Evolutionary conservation across 1,140 invertebrate species (phyloP), one percentile per base, ranked within the genome.

Genomic region (Nautilus pompilius): DNA sequence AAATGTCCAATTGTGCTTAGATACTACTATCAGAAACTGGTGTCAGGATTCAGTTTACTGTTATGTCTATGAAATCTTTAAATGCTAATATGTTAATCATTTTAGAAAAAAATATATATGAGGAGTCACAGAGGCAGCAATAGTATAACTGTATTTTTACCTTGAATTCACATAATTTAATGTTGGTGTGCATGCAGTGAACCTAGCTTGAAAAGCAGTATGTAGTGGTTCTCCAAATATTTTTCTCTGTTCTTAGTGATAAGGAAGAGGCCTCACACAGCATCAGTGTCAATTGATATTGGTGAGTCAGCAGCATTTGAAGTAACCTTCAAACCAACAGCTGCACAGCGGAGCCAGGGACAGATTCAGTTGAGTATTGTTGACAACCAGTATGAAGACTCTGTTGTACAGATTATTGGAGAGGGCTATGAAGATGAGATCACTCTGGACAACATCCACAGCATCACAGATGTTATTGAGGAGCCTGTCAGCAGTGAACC

Each of bases 381-480:
- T 26, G 77, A 83, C 66, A 83, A 83, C 65, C 80, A 82, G 76
- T 83, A 82, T 67, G 82, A 83, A 51, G 80, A 82, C 51, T 77
- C 76, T 6, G 65, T 82, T 6, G 70, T 83, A 17, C 80, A 82
- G 70, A 60, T 82, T 53, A 76, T 83, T 6, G 82, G 80, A 0
- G 81, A 82, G 59, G 80, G 81, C n/a, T 83, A 83, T 59, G 69
- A 77, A 49, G 81, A 83, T 65, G 80, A 82, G 57, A 77, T 83
- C 53, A 80, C 80, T 6, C 67, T 83, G 15, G 79, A 82, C 55
- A 82, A 82, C 63, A 77, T 83, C 10, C 73, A 71, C 58, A 77
- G 72, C 51, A 59, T 75, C 2, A 60, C 67, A 0, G 48, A 57
- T 22, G 68, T 73, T 29, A 63, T 66, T 3, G 72, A 75, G 20